phyloP scores from a whole-genome alignment of 35 echinoderm and acorn worm species.

The Ophiothrix spiculata region DNA sequence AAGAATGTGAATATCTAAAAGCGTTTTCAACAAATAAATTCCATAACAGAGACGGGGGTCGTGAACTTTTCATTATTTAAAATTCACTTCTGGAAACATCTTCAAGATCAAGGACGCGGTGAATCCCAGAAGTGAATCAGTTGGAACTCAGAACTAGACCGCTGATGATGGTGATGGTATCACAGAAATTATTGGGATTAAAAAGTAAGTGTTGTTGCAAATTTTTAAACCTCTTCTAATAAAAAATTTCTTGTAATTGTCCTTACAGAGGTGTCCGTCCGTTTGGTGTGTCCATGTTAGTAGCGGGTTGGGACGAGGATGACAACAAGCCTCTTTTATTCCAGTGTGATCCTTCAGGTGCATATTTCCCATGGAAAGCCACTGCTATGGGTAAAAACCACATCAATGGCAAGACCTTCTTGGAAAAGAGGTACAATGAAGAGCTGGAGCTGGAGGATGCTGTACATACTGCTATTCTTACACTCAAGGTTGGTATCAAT shows the following conservation, averaged over 20 bases:
- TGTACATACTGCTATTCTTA: conserved; percentile 94
- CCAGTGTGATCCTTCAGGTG: conserved; percentile 94
- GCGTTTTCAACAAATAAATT: no score
- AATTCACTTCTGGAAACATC: no score
- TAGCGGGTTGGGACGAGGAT: conserved; percentile 92
- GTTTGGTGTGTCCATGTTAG: conserved; percentile 93
- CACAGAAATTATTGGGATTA: conserved; percentile 73
- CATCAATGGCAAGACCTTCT: conserved; percentile 94
- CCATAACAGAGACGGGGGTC: not conserved
- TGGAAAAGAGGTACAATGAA: conserved; percentile 96
- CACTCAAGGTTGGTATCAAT: conserved; percentile 70
- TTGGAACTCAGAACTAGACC: no score
- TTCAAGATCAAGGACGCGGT: conserved; percentile 78
- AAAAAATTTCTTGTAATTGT: no score
- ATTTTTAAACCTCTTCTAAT: no score
- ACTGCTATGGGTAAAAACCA: conserved; percentile 99
- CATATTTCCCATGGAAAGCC: conserved; percentile 99
- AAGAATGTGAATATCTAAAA: no score
- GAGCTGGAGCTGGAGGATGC: conserved; percentile 98
- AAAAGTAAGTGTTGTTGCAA: no score
- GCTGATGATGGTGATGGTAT: conserved; percentile 80
- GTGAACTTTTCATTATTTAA: conserved; percentile 40
- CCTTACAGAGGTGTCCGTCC: conserved; percentile 82
- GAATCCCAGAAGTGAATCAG: conserved; percentile 84
- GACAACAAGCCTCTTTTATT: conserved; percentile 85